phyloP scores from a whole-genome alignment of 2,113 vertebrate genomes.

The Osmerus eperlanus region DNA sequence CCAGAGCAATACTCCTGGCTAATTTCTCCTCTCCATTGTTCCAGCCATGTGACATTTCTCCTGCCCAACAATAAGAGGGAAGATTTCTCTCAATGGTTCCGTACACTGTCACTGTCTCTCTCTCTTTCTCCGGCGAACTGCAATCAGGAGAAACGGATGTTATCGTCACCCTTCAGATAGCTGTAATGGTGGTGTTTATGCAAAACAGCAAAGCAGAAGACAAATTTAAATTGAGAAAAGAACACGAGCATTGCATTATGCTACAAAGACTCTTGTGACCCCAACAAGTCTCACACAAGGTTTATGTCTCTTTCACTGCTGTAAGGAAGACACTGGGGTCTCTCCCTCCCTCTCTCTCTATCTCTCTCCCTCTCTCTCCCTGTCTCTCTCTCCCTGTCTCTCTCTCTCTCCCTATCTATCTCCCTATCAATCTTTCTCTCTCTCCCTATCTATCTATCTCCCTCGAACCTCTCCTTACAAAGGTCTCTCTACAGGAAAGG shows the following conservation, averaged over 20 bases:
- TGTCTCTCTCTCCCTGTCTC: no score
- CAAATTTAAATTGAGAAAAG: slow-evolving; percentile 33
- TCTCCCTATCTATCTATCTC: no score
- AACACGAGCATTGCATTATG: slow-evolving; percentile 33
- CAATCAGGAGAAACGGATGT: slow-evolving; percentile 4
- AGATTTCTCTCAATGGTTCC: slow-evolving; percentile 16
- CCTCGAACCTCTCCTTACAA: no score
- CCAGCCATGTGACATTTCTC: slow-evolving; percentile 36
- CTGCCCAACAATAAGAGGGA: slow-evolving; percentile 48
- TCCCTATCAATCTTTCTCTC: slow-evolving; percentile 1
- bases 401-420: not conserved
- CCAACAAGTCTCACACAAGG: slow-evolving; percentile 30
- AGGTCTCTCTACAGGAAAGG: slow-evolving; percentile 43
- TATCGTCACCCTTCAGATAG: slow-evolving; percentile 23
- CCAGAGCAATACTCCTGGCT: slow-evolving; percentile 49
- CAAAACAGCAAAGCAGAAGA: slow-evolving; percentile 21
- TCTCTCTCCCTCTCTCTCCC: no score
- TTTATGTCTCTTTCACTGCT: slow-evolving; percentile 24
- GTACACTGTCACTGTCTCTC: not conserved
- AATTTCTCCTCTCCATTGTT: slow-evolving; percentile 53
- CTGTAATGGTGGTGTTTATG: slow-evolving; percentile 23
- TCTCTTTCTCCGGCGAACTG: slow-evolving; percentile 1
- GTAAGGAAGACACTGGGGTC: not conserved
- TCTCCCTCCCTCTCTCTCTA: no score
- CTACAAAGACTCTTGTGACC: slow-evolving; percentile 23